Evolutionary conservation across 2,888 invertebrate species (phyloP).

Genomic region (Timema cristinae): DNA sequence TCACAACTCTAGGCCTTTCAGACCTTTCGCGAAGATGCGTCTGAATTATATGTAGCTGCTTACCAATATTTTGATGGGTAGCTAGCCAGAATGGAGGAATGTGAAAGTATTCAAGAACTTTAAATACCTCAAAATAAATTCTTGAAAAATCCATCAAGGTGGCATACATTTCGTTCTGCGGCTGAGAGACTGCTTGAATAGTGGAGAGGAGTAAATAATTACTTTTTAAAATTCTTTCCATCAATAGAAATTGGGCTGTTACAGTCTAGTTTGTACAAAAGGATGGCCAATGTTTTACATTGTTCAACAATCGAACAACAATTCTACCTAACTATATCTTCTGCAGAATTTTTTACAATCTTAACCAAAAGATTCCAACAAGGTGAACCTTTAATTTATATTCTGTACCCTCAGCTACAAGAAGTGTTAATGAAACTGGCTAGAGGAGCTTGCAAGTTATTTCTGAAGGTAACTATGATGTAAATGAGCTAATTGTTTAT

Average conservation of each 20-base stretch:
- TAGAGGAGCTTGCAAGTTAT: neutral
- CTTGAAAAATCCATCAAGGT: neutral
- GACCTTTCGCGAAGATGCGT: conserved; percentile 10
- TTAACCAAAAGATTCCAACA: neutral
- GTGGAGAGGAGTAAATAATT: conserved; percentile 3
- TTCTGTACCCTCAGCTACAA: neutral
- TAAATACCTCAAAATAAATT: neutral
- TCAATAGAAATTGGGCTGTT: neutral
- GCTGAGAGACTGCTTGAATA: conserved; percentile 16
- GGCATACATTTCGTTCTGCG: conserved; percentile 2
- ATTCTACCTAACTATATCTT: neutral
- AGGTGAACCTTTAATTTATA: conserved; percentile 11
- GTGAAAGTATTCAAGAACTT: neutral
- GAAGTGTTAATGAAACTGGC: neutral
- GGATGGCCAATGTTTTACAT: neutral
- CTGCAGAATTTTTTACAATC: neutral
- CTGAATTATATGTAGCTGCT: neutral
- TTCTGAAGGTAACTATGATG: no score
- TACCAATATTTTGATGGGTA: neutral
- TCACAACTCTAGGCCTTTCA: conserved; percentile 1
- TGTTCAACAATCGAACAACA: neutral
- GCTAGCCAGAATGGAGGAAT: conserved; percentile 9
- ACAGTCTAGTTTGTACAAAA: conserved; percentile 12
- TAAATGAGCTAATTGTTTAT: no score
- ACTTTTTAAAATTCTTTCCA: conserved; percentile 9